Base-by-base conservation (phyloP, 2,888 invertebrate species). In the Ormyrus rosae region DNA sequence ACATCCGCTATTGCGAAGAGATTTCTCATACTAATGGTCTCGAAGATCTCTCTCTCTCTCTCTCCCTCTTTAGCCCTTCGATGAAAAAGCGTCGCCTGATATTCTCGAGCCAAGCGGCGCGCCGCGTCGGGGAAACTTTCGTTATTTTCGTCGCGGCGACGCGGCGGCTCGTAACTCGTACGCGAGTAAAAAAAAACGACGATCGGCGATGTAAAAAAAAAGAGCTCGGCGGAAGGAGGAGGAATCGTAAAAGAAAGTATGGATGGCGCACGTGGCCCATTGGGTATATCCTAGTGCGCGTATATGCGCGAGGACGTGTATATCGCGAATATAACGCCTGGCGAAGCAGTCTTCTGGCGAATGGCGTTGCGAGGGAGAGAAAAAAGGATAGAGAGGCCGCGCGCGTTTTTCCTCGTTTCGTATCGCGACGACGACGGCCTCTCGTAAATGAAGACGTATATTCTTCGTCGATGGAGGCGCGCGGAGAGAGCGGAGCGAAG, bases 361-460 rank as follows among this genome's bases (percentile, higher is more conserved):
- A 34, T 34, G 34, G 34, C 34, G 34, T 3, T 2, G 34, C 34
- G 34, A 34, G 34, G 34, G 19, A 56, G 5, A 61, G 10, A 71
- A 60, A 60, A 61, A 19, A 50, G 13, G 10, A 61, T 61, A 9
- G 51, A 9, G 51, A 63, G 13, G 46, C 48, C 45, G 48, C 58
- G 48, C 58, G 2, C 51, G 5, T 13, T 34, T 34, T 34, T 55
- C 61, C 53, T 11, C 58, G 61, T 69, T 55, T 69, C 34, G 76
- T 75, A 68, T 68, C 75, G 60, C 56, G 11, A 6, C n/a, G 48
- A 19, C 61, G 64, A 13, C 46, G 13, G 13, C 13, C 13, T 13
- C 48, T 69, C 69, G 50, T 77, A 77, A 77, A 77, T 70, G 76
- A 69, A 77, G 63, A 63, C 69, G 53, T 58, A 63, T 65, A 77